Evolutionary conservation across 2,113 vertebrate species (phyloP), one percentile per base, ranked within the genome.

Genomic region (Electrona antarctica): DNA sequence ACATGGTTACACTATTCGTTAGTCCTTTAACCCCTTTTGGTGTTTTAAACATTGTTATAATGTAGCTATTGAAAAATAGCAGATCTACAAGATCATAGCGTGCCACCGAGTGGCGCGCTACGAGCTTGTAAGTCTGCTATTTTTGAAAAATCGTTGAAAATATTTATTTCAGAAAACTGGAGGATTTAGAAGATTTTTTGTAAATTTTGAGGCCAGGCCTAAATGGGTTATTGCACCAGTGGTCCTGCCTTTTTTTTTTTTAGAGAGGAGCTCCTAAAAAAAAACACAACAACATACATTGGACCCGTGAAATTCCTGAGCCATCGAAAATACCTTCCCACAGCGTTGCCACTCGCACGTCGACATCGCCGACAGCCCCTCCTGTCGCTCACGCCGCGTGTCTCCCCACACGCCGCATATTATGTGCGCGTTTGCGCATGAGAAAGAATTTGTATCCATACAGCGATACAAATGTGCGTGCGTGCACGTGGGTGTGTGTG

Each of bases 281-380:
- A 93, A n/a, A n/a, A n/a, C n/a, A n/a, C n/a, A n/a, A n/a, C 21
- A 21, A 21, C 21, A 21, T 91, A 91, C 88, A 93, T 92, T 87
- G 83, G 85, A 90, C 88, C 80, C 84, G 84, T 85, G 85, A 90
- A 90, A 91, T 90, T 91, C 89, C 87, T 85, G 75, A 87, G 85
- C 86, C 87, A 88, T 77, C 85, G 85, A 89, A 88, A 85, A 85
- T 77, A 82, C 73, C 79, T 64, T 64, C 60, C 55, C 55, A 12
- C 71, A 69, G 2, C 71, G 29, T 62, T 61, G 55, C 79, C 48
- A 49, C 80, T 84, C 64, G 70, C 76, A 78, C 84, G 77, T 87
- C 85, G 63, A 71, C 77, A 87, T 84, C 81, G 55, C 84, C 67
- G 73, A 79, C 76, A 85, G 80, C 52, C 75, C 69, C 75, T 71